Evolutionary conservation across 2,113 vertebrate genomes (phyloP).

Genomic region (Triplophysa tibetana): DNA sequence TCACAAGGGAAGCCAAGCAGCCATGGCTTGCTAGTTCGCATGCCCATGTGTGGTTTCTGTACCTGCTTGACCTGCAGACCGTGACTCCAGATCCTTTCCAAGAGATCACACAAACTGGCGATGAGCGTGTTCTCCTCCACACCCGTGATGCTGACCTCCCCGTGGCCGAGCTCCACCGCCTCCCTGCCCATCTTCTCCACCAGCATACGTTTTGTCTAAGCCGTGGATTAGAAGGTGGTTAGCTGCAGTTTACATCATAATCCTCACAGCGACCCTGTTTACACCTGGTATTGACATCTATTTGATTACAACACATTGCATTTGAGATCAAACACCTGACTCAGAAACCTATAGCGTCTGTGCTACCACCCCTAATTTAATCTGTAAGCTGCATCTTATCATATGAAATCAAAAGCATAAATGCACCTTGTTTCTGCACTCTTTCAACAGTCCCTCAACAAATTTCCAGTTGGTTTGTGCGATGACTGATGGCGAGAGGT

Average conservation of each 20-base stretch:
- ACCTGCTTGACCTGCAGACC: slow-evolving; percentile 95
- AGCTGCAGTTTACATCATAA: not conserved
- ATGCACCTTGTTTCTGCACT: slow-evolving; percentile 94
- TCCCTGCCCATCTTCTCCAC: slow-evolving; percentile 98
- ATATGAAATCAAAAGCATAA: not conserved
- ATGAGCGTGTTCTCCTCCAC: slow-evolving; percentile 94
- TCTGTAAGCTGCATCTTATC: not conserved
- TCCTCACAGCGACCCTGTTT: not conserved
- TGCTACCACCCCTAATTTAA: not conserved
- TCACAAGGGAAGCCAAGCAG: not conserved
- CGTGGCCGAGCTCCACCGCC: slow-evolving; percentile 90
- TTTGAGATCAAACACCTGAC: not conserved
- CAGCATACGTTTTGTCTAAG: slow-evolving; percentile 94
- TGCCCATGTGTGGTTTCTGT: not conserved
- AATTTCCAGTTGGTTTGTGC: slow-evolving; percentile 99
- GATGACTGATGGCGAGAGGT: slow-evolving; percentile 96
- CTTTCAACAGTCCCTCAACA: slow-evolving; percentile 95
- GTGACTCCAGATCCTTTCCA: slow-evolving; percentile 97
- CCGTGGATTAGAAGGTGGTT: not conserved
- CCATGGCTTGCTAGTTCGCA: not conserved
- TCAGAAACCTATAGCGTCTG: not conserved
- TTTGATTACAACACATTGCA: too few species aligned
- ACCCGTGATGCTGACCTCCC: slow-evolving; percentile 92
- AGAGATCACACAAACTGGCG: slow-evolving; percentile 91
- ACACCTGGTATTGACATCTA: not conserved